Percentiles rank a stretch among this genome's conserved stretches.
phyloP scores from a whole-genome alignment of 2,888 invertebrate genomes.

The Drosophila borborema region DNA sequence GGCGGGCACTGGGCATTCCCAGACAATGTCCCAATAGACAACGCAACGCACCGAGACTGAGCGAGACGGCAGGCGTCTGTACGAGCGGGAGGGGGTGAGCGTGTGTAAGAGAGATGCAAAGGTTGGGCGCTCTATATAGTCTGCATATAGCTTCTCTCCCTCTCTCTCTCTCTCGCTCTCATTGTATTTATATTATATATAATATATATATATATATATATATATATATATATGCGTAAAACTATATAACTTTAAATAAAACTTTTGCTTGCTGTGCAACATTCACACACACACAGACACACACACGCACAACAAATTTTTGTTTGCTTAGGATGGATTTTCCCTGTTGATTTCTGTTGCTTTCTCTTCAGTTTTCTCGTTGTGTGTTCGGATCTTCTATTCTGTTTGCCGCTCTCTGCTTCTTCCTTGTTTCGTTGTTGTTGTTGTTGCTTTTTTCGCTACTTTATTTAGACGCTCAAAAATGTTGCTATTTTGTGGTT shows the following conservation, averaged over 20 bases:
- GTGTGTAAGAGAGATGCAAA: neutral
- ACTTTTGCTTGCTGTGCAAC: constrained; percentile 46
- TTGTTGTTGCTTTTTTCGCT: constrained; percentile 42
- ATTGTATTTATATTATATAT: constrained; percentile 13
- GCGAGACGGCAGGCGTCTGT: neutral
- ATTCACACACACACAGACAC: constrained; percentile 24
- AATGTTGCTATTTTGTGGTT: constrained; percentile 63
- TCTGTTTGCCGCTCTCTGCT: constrained; percentile 26
- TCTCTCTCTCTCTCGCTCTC: too few species aligned
- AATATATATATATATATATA: too few species aligned
- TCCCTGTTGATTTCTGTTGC: constrained; percentile 43
- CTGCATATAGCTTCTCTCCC: constrained; percentile 11
- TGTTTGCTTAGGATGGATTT: constrained; percentile 59
- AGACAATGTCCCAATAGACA: constrained; percentile 60
- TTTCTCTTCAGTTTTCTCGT: constrained; percentile 42
- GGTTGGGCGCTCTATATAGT: constrained; percentile 28
- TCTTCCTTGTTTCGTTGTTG: constrained; percentile 2
- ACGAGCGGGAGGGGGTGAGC: neutral
- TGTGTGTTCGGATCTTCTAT: constrained; percentile 35
- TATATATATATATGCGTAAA: neutral
- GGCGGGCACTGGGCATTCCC: constrained; percentile 72
- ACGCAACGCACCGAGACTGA: constrained; percentile 1
- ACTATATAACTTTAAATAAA: constrained; percentile 68
- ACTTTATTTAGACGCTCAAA: constrained; percentile 74
- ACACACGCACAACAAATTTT: constrained; percentile 32